Base-by-base conservation (phyloP, 2,888 invertebrate species). In the Abrostola tripartita region DNA sequence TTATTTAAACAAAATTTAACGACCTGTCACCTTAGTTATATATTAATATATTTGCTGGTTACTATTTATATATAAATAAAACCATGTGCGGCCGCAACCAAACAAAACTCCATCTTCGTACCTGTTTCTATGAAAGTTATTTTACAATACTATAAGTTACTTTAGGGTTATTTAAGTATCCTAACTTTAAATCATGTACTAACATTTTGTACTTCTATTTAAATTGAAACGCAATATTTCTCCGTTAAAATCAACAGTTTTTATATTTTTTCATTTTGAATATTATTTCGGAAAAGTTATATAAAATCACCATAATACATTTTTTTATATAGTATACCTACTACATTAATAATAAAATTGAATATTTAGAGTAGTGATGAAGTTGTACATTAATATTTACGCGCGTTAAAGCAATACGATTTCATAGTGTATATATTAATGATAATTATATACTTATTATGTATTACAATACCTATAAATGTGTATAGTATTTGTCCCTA, bases 41-140 rank as follows among this genome's bases (percentile, higher is more conserved):
- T 41, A 24, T n/a, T 5, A 41, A n/a, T n/a, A 14, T 40, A 37
- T n/a, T 6, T 5, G 7, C 9, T 35, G 1, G 24, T n/a, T 35
- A 0, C 37, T 11, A 37, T 2, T 14, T 49, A 40, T 37, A 8
- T n/a, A 38, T 1, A 10, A 41, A 9, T 52, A 37, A 10, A 11
- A 54, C 42, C 44, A 37, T 59, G 36, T 40, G 10, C 55, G 54
- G 61, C 38, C 61, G n/a, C 52, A 54, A 52, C 36, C 14, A 1
- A 44, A 47, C 51, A 58, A 67, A 59, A 41, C 61, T 72, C 65
- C 61, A 76, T 81, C 41, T 68, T 74, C 56, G 78, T 82, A 83
- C 83, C 85, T 83, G 85, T 76, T 62, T 76, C 55, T 68, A 63
- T 65, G 35, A 61, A 73, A 69, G 68, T 55, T 70, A 71, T 58